Base-by-base conservation (phyloP, 2,113 vertebrate genomes). In the Struthidea cinerea region DNA sequence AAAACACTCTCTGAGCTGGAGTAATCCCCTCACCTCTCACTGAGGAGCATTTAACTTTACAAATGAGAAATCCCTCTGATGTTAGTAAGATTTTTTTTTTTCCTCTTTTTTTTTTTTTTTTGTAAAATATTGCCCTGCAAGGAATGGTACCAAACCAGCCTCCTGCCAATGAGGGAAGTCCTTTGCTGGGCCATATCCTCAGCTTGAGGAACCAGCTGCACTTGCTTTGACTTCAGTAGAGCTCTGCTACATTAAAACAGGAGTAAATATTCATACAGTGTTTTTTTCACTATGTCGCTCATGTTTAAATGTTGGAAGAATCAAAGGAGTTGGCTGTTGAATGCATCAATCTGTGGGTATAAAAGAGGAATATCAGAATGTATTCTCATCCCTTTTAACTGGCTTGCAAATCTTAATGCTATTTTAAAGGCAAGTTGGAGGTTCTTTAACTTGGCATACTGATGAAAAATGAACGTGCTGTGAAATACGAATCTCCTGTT, bases 1-100 rank as follows among this genome's bases (percentile, higher is more conserved):
- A 88, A 93, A 95, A 92, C 6, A 69, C 83, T 81, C 90, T 60
- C 73, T 33, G 85, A 94, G 92, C 73, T 21, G 4, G 26, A 87
- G 68, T 81, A 90, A 94, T 87, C 71, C 83, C 64, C 76, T 96
- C 65, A 89, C 65, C 69, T 84, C 92, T 75, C 92, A 52, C 83
- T n/a, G 64, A 94, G 60, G 76, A 95, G 73, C 77, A 78, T 81
- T 96, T 93, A 86, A 84, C 81, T 84, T 87, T 28, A 28, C 76
- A 92, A 86, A 92, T 86, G 80, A 94, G 85, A 90, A 95, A 81
- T 80, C 90, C 76, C 94, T 81, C 44, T n/a, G 88, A 84, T 71
- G 77, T 30, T 23, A n/a, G 13, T 11, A 67, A 67, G 83, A 71
- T 13, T 44, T 28, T 41, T 37, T 16, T 28, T 26, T 11, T 47